Evolutionary conservation across 2,888 invertebrate species (phyloP).

Genomic region (Brachyptera risi): DNA sequence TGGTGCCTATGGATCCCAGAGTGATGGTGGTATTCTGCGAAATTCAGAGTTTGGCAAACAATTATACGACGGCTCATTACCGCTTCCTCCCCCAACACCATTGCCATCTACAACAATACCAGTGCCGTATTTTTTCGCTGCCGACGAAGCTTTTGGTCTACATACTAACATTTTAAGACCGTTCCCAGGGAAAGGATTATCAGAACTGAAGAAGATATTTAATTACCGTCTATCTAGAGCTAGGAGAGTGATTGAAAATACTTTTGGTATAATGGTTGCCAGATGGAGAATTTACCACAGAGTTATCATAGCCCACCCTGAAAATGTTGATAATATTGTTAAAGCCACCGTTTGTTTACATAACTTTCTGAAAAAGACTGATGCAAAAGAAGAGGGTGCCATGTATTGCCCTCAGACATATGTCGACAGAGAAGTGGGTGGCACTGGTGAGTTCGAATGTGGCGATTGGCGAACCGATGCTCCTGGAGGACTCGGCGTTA

Average conservation of each 20-base stretch:
- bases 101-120: conserved; percentile 4
- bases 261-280: conserved; percentile 20
- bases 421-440: not conserved
- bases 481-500: too few relatives aligned
- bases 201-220: conserved; percentile 4
- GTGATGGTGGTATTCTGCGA: conserved; percentile 35
- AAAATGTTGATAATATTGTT: conserved; percentile 15
- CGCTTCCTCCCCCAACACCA: not conserved
- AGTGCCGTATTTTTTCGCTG: conserved; percentile 30
- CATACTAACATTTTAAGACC: conserved; percentile 34
- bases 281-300: conserved; percentile 1
- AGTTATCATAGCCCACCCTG: conserved; percentile 6
- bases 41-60: conserved; percentile 20
- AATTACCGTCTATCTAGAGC: conserved; percentile 18
- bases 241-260: conserved; percentile 14
- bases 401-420: not conserved
- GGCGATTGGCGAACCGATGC: too few relatives aligned
- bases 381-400: too few relatives aligned
- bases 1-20: conserved; percentile 37
- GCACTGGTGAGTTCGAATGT: too few relatives aligned
- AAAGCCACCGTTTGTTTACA: conserved; percentile 11
- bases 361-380: too few relatives aligned
- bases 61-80: not conserved
- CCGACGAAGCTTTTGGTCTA: conserved; percentile 34
- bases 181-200: conserved; percentile 28